Conservation (phyloP, 1,140 invertebrate species). For the Hylyphantes graminicola region DNA sequence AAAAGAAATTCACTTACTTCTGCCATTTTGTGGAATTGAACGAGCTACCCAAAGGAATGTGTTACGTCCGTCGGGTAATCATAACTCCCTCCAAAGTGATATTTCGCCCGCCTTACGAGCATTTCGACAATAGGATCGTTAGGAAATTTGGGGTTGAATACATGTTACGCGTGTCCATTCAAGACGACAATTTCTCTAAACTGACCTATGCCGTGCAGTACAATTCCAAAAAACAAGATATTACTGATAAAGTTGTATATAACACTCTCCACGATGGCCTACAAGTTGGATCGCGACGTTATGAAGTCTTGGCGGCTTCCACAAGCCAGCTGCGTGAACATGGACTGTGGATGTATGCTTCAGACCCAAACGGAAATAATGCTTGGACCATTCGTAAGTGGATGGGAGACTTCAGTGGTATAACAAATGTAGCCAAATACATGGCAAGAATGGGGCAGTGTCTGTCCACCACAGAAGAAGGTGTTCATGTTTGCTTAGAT, state of each 20-base stretch:
- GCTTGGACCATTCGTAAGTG: conserved; percentile 61
- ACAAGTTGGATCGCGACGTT: conserved; percentile 62
- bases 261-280: conserved; percentile 47
- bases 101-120: conserved; percentile 40
- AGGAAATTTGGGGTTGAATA: conserved; percentile 49
- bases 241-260: conserved; percentile 33
- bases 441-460: conserved; percentile 66
- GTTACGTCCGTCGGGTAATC: conserved; percentile 51
- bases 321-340: conserved; percentile 66
- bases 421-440: conserved; percentile 64
- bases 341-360: conserved; percentile 65
- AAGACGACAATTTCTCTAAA: conserved; percentile 58
- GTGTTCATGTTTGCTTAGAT: conserved; percentile 77
- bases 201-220: conserved; percentile 42
- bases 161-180: conserved; percentile 53
- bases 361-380: conserved; percentile 52
- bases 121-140: conserved; percentile 58
- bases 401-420: conserved; percentile 64
- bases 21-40: conserved; percentile 29
- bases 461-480: conserved; percentile 76
- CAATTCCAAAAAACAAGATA: conserved; percentile 34
- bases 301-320: conserved; percentile 64
- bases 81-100: conserved; percentile 55
- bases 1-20: conserved; percentile 41
- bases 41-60: conserved; percentile 34